Evolutionary conservation across 2,888 invertebrate genomes (phyloP).

Genomic region (Cephonodes hylas): DNA sequence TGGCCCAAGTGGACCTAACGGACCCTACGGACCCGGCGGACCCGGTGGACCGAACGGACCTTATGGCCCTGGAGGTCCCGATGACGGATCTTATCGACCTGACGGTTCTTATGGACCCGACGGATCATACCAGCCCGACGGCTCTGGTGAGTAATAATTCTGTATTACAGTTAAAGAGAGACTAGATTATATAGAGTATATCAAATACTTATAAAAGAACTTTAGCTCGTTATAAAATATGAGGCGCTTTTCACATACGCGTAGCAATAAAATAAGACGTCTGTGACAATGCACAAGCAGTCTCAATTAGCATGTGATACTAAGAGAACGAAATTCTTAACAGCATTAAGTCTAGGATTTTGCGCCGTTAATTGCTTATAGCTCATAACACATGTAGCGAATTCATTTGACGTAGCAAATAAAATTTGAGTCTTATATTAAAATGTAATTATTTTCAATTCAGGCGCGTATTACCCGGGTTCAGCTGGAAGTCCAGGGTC

Average conservation of each 20-base stretch:
- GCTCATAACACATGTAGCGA: too few relatives aligned
- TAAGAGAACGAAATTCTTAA: too few relatives aligned
- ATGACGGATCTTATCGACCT: constrained; percentile 29
- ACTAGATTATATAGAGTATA: too few relatives aligned
- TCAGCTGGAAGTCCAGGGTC: constrained; percentile 27
- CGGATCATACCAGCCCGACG: constrained; percentile 26
- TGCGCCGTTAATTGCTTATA: too few relatives aligned
- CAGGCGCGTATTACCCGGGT: constrained; percentile 37
- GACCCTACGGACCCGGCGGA: constrained; percentile 21
- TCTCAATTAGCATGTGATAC: too few relatives aligned
- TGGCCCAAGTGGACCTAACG: constrained; percentile 17
- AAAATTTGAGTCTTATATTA: too few relatives aligned
- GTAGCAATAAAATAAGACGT: background rate
- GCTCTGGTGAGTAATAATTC: constrained; percentile 16
- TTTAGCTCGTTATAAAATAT: background rate
- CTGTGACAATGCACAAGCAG: too few relatives aligned
- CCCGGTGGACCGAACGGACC: constrained; percentile 24
- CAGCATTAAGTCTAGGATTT: too few relatives aligned
- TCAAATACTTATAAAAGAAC: background rate
- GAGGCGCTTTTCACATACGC: background rate
- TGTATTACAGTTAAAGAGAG: background rate
- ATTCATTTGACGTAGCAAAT: too few relatives aligned
- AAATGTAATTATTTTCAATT: constrained; percentile 23
- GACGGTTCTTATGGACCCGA: constrained; percentile 29
- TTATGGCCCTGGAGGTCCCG: too few relatives aligned